Percentiles rank a stretch among this genome's conserved stretches.
Conservation (phyloP, 2,888 invertebrate species). For the Acanthosepion lycidas region DNA sequence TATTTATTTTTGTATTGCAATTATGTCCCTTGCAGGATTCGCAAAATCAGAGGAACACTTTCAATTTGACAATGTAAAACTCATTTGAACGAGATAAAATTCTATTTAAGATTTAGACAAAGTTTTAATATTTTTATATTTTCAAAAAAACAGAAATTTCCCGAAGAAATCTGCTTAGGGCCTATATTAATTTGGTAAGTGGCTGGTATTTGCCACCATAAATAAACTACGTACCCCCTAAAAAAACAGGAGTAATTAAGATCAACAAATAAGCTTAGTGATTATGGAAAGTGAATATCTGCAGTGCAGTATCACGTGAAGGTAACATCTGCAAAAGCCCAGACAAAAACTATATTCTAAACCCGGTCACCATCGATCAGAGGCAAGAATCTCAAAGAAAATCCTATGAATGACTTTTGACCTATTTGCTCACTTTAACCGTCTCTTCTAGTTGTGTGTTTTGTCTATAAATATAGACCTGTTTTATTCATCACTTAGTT, state of each 20-base stretch:
- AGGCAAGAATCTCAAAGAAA: background rate
- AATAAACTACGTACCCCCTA: background rate
- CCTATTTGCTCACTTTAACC: background rate
- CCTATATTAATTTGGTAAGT: background rate
- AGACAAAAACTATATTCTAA: background rate
- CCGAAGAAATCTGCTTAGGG: no score
- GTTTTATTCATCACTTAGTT: background rate
- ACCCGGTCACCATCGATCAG: background rate
- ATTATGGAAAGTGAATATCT: background rate
- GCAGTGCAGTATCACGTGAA: background rate
- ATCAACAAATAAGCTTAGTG: no score
- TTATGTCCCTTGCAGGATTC: no score
- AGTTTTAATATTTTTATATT: no score
- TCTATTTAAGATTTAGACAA: no score
- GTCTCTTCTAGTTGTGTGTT: background rate
- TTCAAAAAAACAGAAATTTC: no score
- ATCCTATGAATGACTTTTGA: no score
- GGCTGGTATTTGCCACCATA: background rate
- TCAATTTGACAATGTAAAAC: no score
- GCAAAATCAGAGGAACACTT: no score
- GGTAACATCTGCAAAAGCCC: background rate
- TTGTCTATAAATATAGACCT: slow-evolving; percentile 4
- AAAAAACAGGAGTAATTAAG: no score
- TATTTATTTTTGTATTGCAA: no score
- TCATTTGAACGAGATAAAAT: no score